Evolutionary conservation across 2,113 vertebrate species (phyloP), one percentile per base, ranked within the genome.

Genomic region (Erinaceus europaeus): DNA sequence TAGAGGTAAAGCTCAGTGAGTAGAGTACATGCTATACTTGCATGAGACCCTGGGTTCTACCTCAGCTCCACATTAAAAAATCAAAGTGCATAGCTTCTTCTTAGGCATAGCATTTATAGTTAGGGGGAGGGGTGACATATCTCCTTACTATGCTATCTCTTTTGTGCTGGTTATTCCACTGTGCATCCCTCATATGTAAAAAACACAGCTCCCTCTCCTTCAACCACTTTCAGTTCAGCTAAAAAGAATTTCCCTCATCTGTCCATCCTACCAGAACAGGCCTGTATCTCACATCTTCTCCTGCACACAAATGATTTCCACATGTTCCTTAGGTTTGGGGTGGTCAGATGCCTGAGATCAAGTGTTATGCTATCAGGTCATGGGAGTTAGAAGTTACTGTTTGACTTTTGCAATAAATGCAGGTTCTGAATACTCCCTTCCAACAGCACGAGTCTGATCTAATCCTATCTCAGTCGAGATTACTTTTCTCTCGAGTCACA

Each of bases 371-470:
- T 34, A 62, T 50, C 78, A n/a, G n/a, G n/a, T n/a, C n/a, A n/a
- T n/a, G n/a, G n/a, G n/a, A 62, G 46, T 86, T 65, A 42, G 29
- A 75, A 36, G 32, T 74, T 27, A 84, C 42, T 25, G n/a, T 55
- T 38, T 17, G 46, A 52, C 44, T 88, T 89, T 59, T 29, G n/a
- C 64, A 74, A 86, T 73, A 34, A 85, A 87, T 53, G 72, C 76
- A 29, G 59, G 32, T 59, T 20, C 27, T 62, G 27, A 46, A 77
- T 83, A 78, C 57, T 62, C 65, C 59, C 36, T 72, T n/a, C 44
- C 61, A 76, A 76, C 15, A 55, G 27, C n/a, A 32, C 0, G 7
- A 32, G 65, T 82, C 23, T 18, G 59, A 42, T 32, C 62, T 90
- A 77, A 76, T 68, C 23, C 23, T 32, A 0, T 29, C 23, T 29